phyloP scores from a whole-genome alignment of 1,140 invertebrate species.

The Bombus impatiens region DNA sequence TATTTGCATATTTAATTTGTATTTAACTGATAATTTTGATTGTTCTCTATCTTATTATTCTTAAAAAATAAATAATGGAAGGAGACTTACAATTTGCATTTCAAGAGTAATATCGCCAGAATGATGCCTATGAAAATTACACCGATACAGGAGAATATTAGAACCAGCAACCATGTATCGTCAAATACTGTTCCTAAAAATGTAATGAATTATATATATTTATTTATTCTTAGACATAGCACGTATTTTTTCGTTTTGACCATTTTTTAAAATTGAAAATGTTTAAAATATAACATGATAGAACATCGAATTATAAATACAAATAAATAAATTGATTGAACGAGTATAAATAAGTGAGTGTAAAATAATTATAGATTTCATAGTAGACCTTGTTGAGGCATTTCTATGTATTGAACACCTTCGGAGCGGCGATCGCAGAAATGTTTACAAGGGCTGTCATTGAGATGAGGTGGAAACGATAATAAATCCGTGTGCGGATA shows the following conservation, averaged over 20 bases:
- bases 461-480: constrained; percentile 70
- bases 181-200: constrained; percentile 84
- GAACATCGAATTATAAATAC: not conserved
- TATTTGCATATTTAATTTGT: not conserved
- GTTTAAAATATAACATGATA: not conserved
- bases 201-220: not conserved
- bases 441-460: constrained; percentile 79
- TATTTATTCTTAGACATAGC: not conserved
- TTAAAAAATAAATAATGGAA: not conserved
- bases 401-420: constrained; percentile 89
- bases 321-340: not conserved
- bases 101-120: constrained; percentile 89
- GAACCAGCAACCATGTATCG: constrained; percentile 91
- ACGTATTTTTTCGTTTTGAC: not conserved
- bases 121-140: constrained; percentile 89
- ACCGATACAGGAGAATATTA: constrained; percentile 90
- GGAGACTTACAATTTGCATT: constrained; percentile 90
- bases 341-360: not conserved
- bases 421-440: constrained; percentile 82
- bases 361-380: not conserved
- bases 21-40: not conserved
- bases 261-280: not conserved
- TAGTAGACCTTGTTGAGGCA: constrained; percentile 86
- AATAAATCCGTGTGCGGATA: constrained; percentile 71
- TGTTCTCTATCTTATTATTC: not conserved